Base-by-base conservation (phyloP, 1,140 invertebrate genomes). In the Caenorhabditis remanei region DNA sequence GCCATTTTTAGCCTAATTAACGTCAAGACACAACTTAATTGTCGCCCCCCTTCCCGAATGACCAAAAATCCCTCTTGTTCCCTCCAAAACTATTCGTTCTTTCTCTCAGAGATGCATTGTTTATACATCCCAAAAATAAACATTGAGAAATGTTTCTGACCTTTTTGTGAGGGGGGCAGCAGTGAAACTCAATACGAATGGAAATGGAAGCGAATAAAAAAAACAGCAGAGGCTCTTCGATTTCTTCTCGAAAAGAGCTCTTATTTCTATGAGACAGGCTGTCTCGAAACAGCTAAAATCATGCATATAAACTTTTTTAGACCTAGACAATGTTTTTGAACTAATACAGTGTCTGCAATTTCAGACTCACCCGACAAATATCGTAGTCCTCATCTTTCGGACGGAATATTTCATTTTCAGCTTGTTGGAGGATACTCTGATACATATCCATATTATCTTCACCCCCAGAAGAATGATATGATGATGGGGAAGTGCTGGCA, bases 71-170 rank as follows among this genome's bases (percentile, higher is more conserved):
- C n/a, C n/a, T 32, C 32, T 32, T 32, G 32, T 32, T 32, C 32
- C 61, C 43, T 71, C 14, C 3, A 16, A 71, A 46, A 71, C 43
- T 46, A 46, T 71, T 40, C 16, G 24, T 79, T 24, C 46, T 50
- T 48, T 9, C 1, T 2, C 67, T n/a, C 61, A 24, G 9, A 7
- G 7, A 8, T 11, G 11, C 71, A 79, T 79, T 79, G 71, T 79
- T 79, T 79, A 79, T 79, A 79, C n/a, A 79, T 79, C 71, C 46
- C 46, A 79, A 79, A 50, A 48, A 79, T 79, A 79, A 79, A 79
- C 40, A 79, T 19, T n/a, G 65, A 4, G 65, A 43, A 24, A 46
- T 13, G 13, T 79, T 24, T 50, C n/a, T 79, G 43, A 50, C 65
- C 65, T 71, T 53, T 32, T 32, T 50, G 43, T 46, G 9, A 8